Evolutionary conservation across 2,888 invertebrate species (phyloP).

Genomic region (Carpatolechia fugitivella): DNA sequence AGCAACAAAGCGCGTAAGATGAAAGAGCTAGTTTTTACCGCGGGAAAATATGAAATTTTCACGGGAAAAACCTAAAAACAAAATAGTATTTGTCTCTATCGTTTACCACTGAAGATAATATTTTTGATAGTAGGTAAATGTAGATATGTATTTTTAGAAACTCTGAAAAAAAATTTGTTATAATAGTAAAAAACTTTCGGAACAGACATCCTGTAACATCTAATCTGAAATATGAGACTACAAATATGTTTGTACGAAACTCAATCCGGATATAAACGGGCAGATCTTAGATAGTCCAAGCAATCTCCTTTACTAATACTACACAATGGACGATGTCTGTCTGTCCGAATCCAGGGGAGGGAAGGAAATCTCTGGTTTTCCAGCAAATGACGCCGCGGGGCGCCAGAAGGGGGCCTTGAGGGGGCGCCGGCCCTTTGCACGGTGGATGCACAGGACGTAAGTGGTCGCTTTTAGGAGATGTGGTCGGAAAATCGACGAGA

Average conservation of each 20-base stretch:
- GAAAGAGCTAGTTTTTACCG: no score
- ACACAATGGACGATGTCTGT: slow-evolving; percentile 22
- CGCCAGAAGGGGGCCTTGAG: slow-evolving; percentile 28
- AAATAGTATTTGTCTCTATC: no score
- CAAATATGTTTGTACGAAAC: not conserved
- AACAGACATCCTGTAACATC: no score
- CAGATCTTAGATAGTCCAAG: not conserved
- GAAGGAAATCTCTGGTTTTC: slow-evolving; percentile 54
- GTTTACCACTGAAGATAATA: no score
- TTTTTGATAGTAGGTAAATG: no score
- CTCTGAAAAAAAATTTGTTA: no score
- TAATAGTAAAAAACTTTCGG: no score
- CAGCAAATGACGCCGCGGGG: slow-evolving; percentile 56
- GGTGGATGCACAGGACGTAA: not conserved
- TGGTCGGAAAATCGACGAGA: no score
- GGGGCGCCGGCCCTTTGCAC: not conserved
- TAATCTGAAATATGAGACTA: not conserved
- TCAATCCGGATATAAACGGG: not conserved
- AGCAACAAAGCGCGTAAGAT: no score
- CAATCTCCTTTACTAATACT: slow-evolving; percentile 7
- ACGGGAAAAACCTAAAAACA: no score
- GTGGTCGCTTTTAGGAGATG: not conserved
- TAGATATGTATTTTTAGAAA: no score
- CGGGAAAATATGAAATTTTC: no score
- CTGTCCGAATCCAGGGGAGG: slow-evolving; percentile 24